A percentile compares a stretch with the other conserved stretches of the same genome.
These are phyloP conservation scores for Drosophila virilis DNA, from an alignment of 1,140 invertebrate species.

Conservation along the genomic window DNA sequence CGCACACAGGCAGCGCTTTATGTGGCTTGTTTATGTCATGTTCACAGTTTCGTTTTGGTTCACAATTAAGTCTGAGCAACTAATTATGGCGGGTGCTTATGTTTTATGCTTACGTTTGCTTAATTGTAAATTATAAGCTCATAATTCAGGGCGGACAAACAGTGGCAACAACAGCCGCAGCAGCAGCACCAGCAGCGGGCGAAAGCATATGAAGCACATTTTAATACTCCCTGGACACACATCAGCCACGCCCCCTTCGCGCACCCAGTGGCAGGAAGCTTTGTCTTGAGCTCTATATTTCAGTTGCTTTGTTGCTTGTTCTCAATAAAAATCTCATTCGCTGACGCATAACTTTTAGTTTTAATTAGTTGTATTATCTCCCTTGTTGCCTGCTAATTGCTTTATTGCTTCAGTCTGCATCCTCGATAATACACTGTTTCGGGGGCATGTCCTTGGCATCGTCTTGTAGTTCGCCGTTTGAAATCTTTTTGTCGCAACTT, in stretches of 20 bases:
- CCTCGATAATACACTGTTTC: slow-evolving; percentile 30
- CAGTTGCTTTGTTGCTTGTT: slow-evolving; percentile 38
- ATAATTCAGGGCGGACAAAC: slow-evolving; percentile 61
- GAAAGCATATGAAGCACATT: slow-evolving; percentile 39
- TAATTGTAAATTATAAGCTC: slow-evolving; percentile 79
- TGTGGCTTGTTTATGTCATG: slow-evolving; percentile 32
- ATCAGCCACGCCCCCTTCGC: slow-evolving; percentile 45
- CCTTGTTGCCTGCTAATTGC: slow-evolving; percentile 79
- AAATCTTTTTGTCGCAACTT: slow-evolving; percentile 80
- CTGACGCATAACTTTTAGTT: slow-evolving; percentile 82
- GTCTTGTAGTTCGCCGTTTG: slow-evolving; percentile 49
- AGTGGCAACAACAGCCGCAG: neutral
- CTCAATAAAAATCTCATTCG: slow-evolving; percentile 81
- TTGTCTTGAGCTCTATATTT: slow-evolving; percentile 22
- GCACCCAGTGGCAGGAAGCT: neutral
- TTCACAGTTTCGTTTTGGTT: slow-evolving; percentile 52
- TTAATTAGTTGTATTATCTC: slow-evolving; percentile 83
- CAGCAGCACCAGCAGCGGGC: slow-evolving; percentile 9
- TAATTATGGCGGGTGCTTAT: slow-evolving; percentile 76
- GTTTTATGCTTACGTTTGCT: slow-evolving; percentile 76
- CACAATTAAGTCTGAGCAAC: slow-evolving; percentile 54
- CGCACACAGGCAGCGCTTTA: neutral
- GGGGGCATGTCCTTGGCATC: slow-evolving; percentile 20
- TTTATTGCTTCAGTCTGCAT: slow-evolving; percentile 62
- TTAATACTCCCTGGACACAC: slow-evolving; percentile 72